Percentiles rank a stretch among this genome's conserved stretches.
Conservation (phyloP, 2,797 vertebrate species). For the Amazonetta brasiliensis region DNA sequence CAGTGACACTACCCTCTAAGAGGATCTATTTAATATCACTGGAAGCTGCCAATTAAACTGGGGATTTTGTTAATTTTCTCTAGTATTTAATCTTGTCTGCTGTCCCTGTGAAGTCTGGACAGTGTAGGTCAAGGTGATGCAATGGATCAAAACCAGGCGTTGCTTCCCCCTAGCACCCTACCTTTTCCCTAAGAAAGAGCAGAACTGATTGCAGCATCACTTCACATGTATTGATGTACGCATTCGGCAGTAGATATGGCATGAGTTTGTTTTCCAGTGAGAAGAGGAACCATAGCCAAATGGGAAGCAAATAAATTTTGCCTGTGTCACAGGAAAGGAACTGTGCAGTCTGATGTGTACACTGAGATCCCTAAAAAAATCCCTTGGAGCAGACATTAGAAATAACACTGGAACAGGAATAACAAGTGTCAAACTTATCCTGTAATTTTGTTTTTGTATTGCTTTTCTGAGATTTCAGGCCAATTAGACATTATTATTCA, state of each 20-base stretch:
- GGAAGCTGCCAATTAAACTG: constrained; percentile 1
- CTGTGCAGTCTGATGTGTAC: not conserved
- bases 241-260: not conserved
- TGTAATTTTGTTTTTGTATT: not conserved
- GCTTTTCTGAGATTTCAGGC: not conserved
- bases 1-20: not conserved
- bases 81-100: not conserved
- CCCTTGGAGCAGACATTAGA: not conserved
- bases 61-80: constrained; percentile 3
- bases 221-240: not conserved
- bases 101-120: not conserved
- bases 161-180: not conserved
- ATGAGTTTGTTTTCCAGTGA: not conserved
- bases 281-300: not conserved
- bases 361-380: not conserved
- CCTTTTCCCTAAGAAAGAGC: not conserved
- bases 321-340: not conserved
- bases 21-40: not conserved
- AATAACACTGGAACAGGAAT: not conserved
- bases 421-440: not conserved
- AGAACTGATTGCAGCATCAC: not conserved
- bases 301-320: not conserved
- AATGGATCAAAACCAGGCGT: not conserved
- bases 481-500: not conserved
- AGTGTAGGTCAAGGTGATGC: not conserved